Conservation (phyloP, 2,888 invertebrate genomes). For the Epirrita christyi region DNA sequence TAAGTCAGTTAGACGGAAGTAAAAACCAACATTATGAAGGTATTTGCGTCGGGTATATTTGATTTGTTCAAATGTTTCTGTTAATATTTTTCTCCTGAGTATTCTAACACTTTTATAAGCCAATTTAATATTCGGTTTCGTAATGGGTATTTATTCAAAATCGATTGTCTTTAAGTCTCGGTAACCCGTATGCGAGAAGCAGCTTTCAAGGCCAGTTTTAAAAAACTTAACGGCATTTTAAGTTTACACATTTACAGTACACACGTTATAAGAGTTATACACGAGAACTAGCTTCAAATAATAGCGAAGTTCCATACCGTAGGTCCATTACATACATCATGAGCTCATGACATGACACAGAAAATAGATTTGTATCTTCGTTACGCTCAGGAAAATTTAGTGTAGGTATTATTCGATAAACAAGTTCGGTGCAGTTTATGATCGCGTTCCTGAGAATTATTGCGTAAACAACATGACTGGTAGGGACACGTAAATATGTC, state of each 20-base stretch:
- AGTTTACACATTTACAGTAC: conserved; percentile 44
- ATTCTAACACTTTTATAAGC: conserved; percentile 8
- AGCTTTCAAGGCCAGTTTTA: conserved; percentile 47
- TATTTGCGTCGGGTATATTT: conserved; percentile 40
- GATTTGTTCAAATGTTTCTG: conserved; percentile 35
- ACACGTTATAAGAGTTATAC: conserved; percentile 22
- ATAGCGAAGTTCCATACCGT: conserved; percentile 33
- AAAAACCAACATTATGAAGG: conserved; percentile 32
- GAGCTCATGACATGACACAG: conserved; percentile 32
- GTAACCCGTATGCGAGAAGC: conserved; percentile 43
- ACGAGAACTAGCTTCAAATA: conserved; percentile 44
- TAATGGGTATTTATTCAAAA: conserved; percentile 34
- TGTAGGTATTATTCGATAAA: conserved; percentile 26
- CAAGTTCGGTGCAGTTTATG: conserved; percentile 48
- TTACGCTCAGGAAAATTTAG: conserved; percentile 28
- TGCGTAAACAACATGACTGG: conserved; percentile 27
- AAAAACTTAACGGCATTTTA: conserved; percentile 51
- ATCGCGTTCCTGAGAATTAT: conserved; percentile 55
- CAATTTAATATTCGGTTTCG: conserved; percentile 17
- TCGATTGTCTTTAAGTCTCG: conserved; percentile 40
- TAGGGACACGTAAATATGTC: conserved; percentile 58
- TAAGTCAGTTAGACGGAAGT: conserved; percentile 42
- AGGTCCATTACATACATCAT: conserved; percentile 33
- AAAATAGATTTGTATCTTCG: conserved; percentile 35
- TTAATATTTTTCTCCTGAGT: conserved; percentile 10